These are phyloP conservation scores for Cuniculus paca DNA, from an alignment of 2,797 vertebrate genomes.

Conservation along the genomic window DNA sequence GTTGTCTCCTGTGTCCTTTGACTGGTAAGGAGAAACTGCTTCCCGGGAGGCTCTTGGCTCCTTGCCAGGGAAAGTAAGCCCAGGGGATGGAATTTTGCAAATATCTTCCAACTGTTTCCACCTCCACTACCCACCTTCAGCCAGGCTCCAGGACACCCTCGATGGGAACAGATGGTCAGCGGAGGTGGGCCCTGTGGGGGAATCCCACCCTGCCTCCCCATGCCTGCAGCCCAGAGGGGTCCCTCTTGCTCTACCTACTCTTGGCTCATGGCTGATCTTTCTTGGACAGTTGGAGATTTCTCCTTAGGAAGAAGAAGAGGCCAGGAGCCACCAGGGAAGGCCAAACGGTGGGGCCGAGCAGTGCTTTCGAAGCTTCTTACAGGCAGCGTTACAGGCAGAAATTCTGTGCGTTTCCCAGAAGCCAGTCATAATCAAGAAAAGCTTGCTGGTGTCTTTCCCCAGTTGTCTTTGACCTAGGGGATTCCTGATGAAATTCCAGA, in stretches of 20 bases:
- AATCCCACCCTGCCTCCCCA: background rate
- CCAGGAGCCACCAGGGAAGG: background rate
- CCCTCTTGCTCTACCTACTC: conserved; percentile 63
- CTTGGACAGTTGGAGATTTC: conserved; percentile 38
- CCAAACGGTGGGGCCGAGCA: background rate
- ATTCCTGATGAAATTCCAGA: background rate
- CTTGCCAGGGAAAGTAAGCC: conserved; percentile 19
- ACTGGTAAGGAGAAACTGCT: background rate
- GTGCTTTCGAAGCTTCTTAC: background rate
- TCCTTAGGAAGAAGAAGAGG: conserved; percentile 26
- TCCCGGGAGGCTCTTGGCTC: conserved; percentile 9
- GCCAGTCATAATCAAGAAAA: background rate
- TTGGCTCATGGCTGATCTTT: conserved; percentile 14
- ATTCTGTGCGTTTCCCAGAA: background rate
- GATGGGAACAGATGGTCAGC: conserved; percentile 60
- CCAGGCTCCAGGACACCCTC: background rate
- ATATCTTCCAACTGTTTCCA: background rate
- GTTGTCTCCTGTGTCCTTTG: background rate
- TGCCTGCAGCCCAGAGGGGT: background rate
- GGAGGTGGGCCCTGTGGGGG: background rate
- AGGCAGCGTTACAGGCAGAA: background rate
- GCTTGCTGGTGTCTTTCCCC: background rate
- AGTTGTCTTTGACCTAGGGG: background rate
- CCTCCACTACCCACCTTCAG: background rate
- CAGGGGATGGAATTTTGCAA: conserved; percentile 44